Percentiles rank a stretch among this genome's conserved stretches.
Evolutionary conservation across 2,888 invertebrate genomes (phyloP).

Genomic region (Agrochola lota): DNA sequence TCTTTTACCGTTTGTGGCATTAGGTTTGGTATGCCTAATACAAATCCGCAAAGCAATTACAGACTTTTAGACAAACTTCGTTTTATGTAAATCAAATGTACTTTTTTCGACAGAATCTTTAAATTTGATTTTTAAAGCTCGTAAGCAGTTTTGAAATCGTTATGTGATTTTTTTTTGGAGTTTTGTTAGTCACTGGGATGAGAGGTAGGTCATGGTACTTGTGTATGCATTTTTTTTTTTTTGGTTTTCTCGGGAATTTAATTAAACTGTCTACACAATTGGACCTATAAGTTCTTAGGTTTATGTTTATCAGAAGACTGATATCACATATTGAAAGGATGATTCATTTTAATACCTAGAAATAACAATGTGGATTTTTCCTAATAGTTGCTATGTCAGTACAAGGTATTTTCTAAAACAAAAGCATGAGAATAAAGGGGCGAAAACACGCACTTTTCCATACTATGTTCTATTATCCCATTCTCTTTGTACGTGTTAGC

Average conservation of each 20-base stretch:
- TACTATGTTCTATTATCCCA: slow-evolving; percentile 1
- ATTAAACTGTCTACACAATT: background rate
- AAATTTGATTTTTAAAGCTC: background rate
- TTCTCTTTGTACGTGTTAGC: background rate
- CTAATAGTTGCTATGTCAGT: background rate
- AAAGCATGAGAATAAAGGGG: background rate
- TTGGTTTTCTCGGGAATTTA: background rate
- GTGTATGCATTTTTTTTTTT: background rate
- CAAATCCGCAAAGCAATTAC: background rate
- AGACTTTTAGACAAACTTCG: background rate
- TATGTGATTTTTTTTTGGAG: no score
- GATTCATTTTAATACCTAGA: background rate
- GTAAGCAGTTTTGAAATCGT: background rate
- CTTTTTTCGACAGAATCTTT: background rate
- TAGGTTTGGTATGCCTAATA: background rate
- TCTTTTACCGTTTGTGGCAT: background rate
- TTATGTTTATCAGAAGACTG: background rate
- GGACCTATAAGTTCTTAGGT: background rate
- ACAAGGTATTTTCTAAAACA: background rate
- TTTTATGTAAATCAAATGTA: background rate
- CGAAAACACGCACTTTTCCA: background rate
- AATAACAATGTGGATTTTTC: background rate
- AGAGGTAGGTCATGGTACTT: background rate
- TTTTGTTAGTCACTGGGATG: rapidly evolving
- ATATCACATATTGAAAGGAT: background rate